phyloP scores from a whole-genome alignment of 2,888 invertebrate genomes.

The Phlogophora meticulosa region DNA sequence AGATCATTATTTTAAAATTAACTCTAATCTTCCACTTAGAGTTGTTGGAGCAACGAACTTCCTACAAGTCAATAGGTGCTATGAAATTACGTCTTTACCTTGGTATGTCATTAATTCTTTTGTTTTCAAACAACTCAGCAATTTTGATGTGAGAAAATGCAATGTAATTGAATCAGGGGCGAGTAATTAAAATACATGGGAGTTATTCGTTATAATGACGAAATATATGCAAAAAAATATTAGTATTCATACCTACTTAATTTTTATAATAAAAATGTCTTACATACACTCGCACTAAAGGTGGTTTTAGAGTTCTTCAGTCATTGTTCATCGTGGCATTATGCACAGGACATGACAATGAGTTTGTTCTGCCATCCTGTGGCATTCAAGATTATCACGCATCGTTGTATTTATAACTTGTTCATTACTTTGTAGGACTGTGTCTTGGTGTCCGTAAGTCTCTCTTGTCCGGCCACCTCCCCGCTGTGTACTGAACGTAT shows the following conservation, averaged over 20 bases:
- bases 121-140: constrained; percentile 74
- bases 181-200: constrained; percentile 73
- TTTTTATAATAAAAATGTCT: constrained; percentile 71
- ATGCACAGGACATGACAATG: constrained; percentile 61
- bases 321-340: constrained; percentile 67
- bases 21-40: constrained; percentile 83
- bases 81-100: constrained; percentile 76
- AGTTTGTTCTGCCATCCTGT: constrained; percentile 52
- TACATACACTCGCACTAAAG: constrained; percentile 68
- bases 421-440: constrained; percentile 84
- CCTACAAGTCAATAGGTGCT: constrained; percentile 76
- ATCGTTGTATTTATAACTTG: constrained; percentile 45
- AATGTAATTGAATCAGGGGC: constrained; percentile 69
- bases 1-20: constrained; percentile 88
- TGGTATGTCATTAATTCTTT: constrained; percentile 77
- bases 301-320: constrained; percentile 72
- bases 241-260: constrained; percentile 70
- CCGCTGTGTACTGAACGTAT: constrained; percentile 94
- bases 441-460: constrained; percentile 91
- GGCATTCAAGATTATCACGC: constrained; percentile 57
- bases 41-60: constrained; percentile 83
- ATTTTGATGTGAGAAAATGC: constrained; percentile 74
- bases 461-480: constrained; percentile 92
- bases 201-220: constrained; percentile 62
- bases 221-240: constrained; percentile 74